These are phyloP conservation scores for Caenorhabditis remanei DNA, from an alignment of 1,140 invertebrate genomes.

Conservation along the genomic window DNA sequence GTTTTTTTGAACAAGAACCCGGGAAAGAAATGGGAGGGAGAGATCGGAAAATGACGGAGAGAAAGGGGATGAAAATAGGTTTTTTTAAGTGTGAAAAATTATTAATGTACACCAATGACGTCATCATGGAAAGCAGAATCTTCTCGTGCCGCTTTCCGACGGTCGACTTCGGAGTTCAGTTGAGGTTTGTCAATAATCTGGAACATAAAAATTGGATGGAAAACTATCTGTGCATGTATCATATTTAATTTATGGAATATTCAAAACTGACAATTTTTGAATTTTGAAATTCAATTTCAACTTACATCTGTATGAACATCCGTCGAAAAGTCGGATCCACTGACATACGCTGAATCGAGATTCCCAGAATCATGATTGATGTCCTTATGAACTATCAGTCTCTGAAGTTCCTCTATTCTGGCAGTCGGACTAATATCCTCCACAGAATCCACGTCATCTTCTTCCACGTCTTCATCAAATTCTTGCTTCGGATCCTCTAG, in stretches of 20 bases:
- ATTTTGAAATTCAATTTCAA: too few species aligned
- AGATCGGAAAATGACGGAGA: not conserved
- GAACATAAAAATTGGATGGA: too few species aligned
- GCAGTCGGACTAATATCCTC: not conserved
- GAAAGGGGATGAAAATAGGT: not conserved
- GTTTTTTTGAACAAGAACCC: too few species aligned
- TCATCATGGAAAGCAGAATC: slow-evolving; percentile 32
- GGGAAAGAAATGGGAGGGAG: not conserved
- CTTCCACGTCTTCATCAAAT: not conserved
- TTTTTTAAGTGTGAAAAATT: too few species aligned
- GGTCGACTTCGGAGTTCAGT: not conserved
- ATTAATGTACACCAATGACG: slow-evolving; percentile 9
- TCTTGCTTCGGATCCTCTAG: not conserved
- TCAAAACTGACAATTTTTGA: too few species aligned
- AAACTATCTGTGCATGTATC: too few species aligned
- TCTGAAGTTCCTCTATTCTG: slow-evolving; percentile 8
- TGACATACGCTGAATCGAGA: slow-evolving; percentile 38
- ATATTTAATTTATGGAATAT: too few species aligned
- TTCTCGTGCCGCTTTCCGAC: not conserved
- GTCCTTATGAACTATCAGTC: slow-evolving; percentile 31
- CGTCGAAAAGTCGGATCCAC: slow-evolving; percentile 45
- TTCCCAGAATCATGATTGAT: slow-evolving; percentile 28
- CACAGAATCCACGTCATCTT: slow-evolving; percentile 26
- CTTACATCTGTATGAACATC: slow-evolving; percentile 32
- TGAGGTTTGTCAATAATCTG: slow-evolving; percentile 36